Evolutionary conservation across 2,888 invertebrate species (phyloP), one percentile per base, ranked within the genome.

Genomic region (Apodemia zela): DNA sequence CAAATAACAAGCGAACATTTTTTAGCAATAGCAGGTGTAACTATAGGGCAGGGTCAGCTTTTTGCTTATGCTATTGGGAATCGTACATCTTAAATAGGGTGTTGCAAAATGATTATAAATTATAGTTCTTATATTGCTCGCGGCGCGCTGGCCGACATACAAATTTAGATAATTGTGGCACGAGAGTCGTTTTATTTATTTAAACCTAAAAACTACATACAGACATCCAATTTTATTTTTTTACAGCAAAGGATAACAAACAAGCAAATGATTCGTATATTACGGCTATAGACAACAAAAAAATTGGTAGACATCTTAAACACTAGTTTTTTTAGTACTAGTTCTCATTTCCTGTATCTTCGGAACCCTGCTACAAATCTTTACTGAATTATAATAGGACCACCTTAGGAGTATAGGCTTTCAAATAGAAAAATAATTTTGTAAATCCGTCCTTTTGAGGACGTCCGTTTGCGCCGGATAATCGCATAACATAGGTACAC

Each of bases 21-120:
- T 80, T 79, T 76, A 79, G 77, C 80, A 81, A 80, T 79, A 75
- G 75, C 80, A 82, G 78, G 78, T 83, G 83, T 81, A 73, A 70
- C 69, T 68, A 64, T 66, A 68, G 75, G 73, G 79, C 75, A 78
- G n/a, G 78, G 79, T 79, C 75, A 72, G 70, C 72, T 76, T 74
- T 78, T 76, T 74, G 75, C 72, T 67, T 70, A 74, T 73, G 75
- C 72, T 72, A 72, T 70, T 76, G 76, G 77, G 80, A 76, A 75
- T n/a, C 15, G 13, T 51, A 77, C 74, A 74, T 74, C 71, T 73
- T 68, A 81, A 78, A 82, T 79, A 69, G 75, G 68, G 68, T 77
- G 79, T 81, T 81, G 78, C 78, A 76, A 80, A 81, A 83, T 76
- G 79, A 75, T 69, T 68, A 68, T 69, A 80, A 85, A 84, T 82